Percentiles rank a stretch among this genome's conserved stretches.
These are phyloP conservation scores for Stratiolaelaps scimitus DNA, from an alignment of 1,140 invertebrate species.

Conservation along the genomic window DNA sequence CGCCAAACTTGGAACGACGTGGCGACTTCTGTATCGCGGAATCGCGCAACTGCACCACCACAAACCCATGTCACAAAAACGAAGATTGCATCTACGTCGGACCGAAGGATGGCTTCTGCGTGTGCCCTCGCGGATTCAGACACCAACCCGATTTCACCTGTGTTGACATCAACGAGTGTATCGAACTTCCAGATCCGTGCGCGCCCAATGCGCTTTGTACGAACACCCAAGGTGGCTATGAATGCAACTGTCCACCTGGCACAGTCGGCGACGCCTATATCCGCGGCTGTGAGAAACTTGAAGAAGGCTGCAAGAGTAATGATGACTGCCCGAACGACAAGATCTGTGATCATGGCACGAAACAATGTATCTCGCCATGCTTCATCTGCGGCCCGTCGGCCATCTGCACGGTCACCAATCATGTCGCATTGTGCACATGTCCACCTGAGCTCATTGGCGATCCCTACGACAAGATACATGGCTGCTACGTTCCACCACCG, in stretches of 20 bases:
- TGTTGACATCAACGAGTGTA: slow-evolving; percentile 32
- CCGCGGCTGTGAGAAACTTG: slow-evolving; percentile 50
- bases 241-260: slow-evolving; percentile 60
- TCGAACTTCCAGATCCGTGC: slow-evolving; percentile 48
- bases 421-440: slow-evolving; percentile 62
- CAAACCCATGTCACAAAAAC: slow-evolving; percentile 39
- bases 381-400: slow-evolving; percentile 59
- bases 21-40: slow-evolving; percentile 38
- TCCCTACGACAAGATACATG: slow-evolving; percentile 46
- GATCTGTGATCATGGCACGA: slow-evolving; percentile 50
- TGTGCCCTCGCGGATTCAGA: slow-evolving; percentile 38
- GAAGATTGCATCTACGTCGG: slow-evolving; percentile 38
- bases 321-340: slow-evolving; percentile 62
- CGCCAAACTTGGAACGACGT: slow-evolving; percentile 34
- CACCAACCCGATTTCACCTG: slow-evolving; percentile 36
- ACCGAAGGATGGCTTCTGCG: slow-evolving; percentile 36
- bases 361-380: slow-evolving; percentile 51
- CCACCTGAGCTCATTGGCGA: slow-evolving; percentile 56
- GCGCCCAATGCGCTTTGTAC: slow-evolving; percentile 63
- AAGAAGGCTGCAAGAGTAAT: slow-evolving; percentile 59
- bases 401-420: slow-evolving; percentile 61
- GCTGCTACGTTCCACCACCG: slow-evolving; percentile 49
- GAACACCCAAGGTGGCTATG: slow-evolving; percentile 64
- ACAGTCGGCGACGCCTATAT: slow-evolving; percentile 63
- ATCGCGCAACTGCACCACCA: slow-evolving; percentile 38